A percentile compares a stretch with the other conserved stretches of the same genome.
Conservation (phyloP, 2,797 vertebrate genomes). For the Tadarida brasiliensis region DNA sequence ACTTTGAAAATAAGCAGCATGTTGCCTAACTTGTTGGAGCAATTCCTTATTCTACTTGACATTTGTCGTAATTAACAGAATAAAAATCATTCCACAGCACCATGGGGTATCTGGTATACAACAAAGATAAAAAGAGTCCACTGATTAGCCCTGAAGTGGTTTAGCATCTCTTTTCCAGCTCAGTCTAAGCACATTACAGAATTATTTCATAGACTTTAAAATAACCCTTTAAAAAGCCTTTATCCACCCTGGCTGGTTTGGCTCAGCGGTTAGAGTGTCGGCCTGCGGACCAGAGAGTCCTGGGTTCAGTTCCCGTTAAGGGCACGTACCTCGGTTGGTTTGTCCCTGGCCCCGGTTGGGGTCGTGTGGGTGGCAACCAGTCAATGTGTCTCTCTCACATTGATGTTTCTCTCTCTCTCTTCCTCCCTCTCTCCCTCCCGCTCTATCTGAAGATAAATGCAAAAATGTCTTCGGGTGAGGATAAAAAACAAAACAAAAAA, state of each 20-base stretch:
- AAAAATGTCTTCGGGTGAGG: too few relatives aligned
- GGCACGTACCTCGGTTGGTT: too few relatives aligned
- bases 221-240: not conserved
- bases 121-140: not conserved
- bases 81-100: constrained; percentile 42
- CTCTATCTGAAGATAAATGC: too few relatives aligned
- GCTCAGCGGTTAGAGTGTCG: too few relatives aligned
- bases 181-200: not conserved
- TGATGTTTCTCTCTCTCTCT: too few relatives aligned
- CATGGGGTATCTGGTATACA: not conserved
- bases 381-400: too few relatives aligned
- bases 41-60: constrained; percentile 13
- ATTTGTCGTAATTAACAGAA: constrained; percentile 54
- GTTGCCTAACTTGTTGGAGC: not conserved
- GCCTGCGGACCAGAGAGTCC: too few relatives aligned
- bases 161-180: not conserved
- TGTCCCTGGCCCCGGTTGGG: too few relatives aligned
- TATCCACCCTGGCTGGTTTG: too few relatives aligned
- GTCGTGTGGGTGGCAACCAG: too few relatives aligned
- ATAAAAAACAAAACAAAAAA: not conserved
- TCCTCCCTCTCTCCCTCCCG: too few relatives aligned
- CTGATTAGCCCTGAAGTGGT: not conserved
- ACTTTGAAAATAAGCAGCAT: constrained; percentile 53
- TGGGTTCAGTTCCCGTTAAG: too few relatives aligned
- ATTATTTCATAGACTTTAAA: not conserved